Evolutionary conservation across 2,113 vertebrate genomes (phyloP).

Genomic region (Hyperoodon ampullatus): DNA sequence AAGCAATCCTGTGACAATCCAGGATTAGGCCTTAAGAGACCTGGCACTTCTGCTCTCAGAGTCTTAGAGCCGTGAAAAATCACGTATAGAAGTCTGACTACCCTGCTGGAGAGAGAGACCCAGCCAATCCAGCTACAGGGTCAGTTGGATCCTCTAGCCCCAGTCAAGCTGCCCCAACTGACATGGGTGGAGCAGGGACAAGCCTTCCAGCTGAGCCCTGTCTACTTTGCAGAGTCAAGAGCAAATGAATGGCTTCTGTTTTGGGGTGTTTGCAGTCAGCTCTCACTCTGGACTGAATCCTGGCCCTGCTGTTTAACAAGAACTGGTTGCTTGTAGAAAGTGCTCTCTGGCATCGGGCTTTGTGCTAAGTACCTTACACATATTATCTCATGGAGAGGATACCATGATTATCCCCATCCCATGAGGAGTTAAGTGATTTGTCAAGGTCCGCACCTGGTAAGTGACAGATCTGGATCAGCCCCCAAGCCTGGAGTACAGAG

Average conservation of each 20-base stretch:
- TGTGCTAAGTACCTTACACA: background rate
- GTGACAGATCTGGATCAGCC: background rate
- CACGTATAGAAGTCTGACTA: background rate
- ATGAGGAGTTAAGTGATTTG: background rate
- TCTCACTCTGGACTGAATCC: background rate
- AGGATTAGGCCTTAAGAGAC: background rate
- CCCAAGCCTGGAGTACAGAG: background rate
- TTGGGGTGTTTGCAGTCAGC: background rate
- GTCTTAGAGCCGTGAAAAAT: background rate
- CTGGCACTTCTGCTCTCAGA: background rate
- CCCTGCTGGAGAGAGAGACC: background rate
- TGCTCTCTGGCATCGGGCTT: background rate
- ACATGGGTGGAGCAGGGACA: background rate
- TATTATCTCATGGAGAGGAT: background rate
- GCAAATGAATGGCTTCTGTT: background rate
- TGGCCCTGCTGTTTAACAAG: background rate
- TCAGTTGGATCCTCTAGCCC: background rate
- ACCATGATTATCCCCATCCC: background rate
- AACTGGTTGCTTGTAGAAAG: background rate
- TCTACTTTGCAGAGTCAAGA: background rate
- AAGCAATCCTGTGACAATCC: background rate
- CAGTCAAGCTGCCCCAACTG: background rate
- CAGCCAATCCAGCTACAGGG: background rate
- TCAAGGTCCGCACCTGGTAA: background rate
- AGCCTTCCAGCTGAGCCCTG: background rate